Evolutionary conservation across 2,797 vertebrate species (phyloP), one percentile per base, ranked within the genome.

Genomic region (Enteromius trimaculatus): DNA sequence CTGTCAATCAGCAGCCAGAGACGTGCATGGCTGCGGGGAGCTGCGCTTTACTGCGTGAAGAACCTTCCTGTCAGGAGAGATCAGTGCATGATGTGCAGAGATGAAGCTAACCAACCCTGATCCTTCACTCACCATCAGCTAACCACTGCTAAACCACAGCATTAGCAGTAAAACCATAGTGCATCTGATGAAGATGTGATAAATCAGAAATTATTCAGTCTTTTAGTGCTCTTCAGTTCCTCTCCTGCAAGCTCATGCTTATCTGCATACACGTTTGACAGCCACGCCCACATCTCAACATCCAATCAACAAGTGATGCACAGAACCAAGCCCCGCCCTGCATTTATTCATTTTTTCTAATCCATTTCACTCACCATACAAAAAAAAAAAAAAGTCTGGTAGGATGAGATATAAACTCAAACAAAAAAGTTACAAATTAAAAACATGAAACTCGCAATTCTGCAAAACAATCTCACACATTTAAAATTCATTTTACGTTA

Each of bases 1-100:
- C 84, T 88, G 82, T 88, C 87, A 81, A 13, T 88, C 87, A 86
- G 29, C 13, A 68, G 80, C 14, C 70, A 47, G 77, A 83, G 70
- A 39, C 60, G 80, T 39, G 49, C 37, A 0, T 16, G 9, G 55
- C 84, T 74, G 53, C 34, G 34, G 79, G 86, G 66, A 44, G 51
- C 82, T 72, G 79, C 13, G 65, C 68, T 79, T 81, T 71, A 84
- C 79, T 77, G 78, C 39, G 69, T 62, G 84, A 83, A 83, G 77
- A 70, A 83, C 44, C 84, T 77, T 70, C 72, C 84, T 87, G 87
- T 88, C 87, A 88, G 6, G 19, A 23, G 6, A 65, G 47, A 88
- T 88, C 87, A 84, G 70, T 72, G 42, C n/a, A 44, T 31, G 68
- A 84, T 68, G 78, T 1, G 55, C 64, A 51, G 49, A 49, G 55